Percentiles rank a stretch among this genome's conserved stretches.
These are phyloP conservation scores for Augochlora pura DNA, from an alignment of 1,140 invertebrate species.

Conservation along the genomic window DNA sequence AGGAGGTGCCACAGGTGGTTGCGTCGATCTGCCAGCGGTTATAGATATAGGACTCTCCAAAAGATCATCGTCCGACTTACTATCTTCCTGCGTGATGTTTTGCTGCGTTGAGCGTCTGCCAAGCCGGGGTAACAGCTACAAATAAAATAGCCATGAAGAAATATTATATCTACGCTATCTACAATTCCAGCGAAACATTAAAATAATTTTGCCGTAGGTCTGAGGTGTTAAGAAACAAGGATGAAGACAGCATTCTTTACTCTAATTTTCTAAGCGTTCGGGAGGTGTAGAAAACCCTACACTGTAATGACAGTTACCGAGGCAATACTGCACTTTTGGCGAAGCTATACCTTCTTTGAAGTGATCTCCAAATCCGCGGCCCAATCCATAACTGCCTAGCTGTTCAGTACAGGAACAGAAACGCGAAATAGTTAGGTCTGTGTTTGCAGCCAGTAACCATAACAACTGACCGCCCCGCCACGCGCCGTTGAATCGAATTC, in stretches of 20 bases:
- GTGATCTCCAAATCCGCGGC: constrained; percentile 79
- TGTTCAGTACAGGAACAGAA: too few relatives aligned
- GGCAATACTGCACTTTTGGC: too few relatives aligned
- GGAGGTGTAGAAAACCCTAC: too few relatives aligned
- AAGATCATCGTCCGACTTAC: constrained; percentile 71
- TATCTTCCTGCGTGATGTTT: constrained; percentile 65
- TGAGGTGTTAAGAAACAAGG: too few relatives aligned
- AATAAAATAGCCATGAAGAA: background rate
- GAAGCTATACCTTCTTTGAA: constrained; percentile 76
- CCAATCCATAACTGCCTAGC: constrained; percentile 77
- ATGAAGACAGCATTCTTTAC: too few relatives aligned
- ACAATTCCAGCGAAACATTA: too few relatives aligned
- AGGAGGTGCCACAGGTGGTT: constrained; percentile 74
- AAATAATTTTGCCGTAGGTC: too few relatives aligned
- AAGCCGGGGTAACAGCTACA: constrained; percentile 74
- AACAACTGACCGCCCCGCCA: constrained; percentile 57
- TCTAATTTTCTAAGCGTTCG: too few relatives aligned
- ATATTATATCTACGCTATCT: too few relatives aligned
- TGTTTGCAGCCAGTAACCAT: constrained; percentile 75
- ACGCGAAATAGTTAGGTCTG: background rate
- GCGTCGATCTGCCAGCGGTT: constrained; percentile 67
- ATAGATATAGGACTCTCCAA: constrained; percentile 70
- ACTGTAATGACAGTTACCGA: too few relatives aligned
- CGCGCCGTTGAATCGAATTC: constrained; percentile 13
- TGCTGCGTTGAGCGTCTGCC: constrained; percentile 72